Evolutionary conservation across 2,113 vertebrate species (phyloP).

Genomic region (Prionailurus viverrinus): DNA sequence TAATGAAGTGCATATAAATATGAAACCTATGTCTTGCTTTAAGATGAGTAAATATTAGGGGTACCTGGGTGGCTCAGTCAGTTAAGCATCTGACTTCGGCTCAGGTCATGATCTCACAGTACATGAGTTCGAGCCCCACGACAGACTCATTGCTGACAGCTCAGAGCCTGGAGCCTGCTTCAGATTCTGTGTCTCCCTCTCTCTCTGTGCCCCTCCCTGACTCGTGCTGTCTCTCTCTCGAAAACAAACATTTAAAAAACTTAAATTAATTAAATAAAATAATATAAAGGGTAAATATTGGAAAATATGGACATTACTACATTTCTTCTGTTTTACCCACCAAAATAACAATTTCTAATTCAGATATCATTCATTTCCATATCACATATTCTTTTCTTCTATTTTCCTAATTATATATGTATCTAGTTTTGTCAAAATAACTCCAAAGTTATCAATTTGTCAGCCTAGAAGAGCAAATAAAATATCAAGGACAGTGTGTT

Average conservation of each 20-base stretch:
- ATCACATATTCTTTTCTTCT: neutral
- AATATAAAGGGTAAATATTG: constrained; percentile 39
- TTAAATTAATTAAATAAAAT: too few species aligned
- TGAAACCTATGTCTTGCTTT: constrained; percentile 53
- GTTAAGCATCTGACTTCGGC: too few species aligned
- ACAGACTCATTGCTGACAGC: too few species aligned
- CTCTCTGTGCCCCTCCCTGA: too few species aligned
- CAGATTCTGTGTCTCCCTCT: too few species aligned
- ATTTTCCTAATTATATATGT: constrained; percentile 38
- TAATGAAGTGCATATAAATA: constrained; percentile 40
- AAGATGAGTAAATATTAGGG: neutral
- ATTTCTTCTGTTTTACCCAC: constrained; percentile 45
- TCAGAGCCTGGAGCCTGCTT: too few species aligned
- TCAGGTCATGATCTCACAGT: too few species aligned
- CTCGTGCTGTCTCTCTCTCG: too few species aligned
- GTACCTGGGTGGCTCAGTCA: too few species aligned
- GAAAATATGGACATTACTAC: constrained; percentile 16
- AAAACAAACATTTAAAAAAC: too few species aligned
- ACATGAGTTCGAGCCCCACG: too few species aligned
- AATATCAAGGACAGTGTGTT: constrained; percentile 55
- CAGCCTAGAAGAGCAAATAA: constrained; percentile 47
- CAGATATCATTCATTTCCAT: constrained; percentile 30
- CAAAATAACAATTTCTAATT: constrained; percentile 59
- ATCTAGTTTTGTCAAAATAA: constrained; percentile 41
- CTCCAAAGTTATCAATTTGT: constrained; percentile 32